These are phyloP conservation scores for Taeniopygia guttata DNA, from an alignment of 2,797 vertebrate genomes.

Conservation along the genomic window DNA sequence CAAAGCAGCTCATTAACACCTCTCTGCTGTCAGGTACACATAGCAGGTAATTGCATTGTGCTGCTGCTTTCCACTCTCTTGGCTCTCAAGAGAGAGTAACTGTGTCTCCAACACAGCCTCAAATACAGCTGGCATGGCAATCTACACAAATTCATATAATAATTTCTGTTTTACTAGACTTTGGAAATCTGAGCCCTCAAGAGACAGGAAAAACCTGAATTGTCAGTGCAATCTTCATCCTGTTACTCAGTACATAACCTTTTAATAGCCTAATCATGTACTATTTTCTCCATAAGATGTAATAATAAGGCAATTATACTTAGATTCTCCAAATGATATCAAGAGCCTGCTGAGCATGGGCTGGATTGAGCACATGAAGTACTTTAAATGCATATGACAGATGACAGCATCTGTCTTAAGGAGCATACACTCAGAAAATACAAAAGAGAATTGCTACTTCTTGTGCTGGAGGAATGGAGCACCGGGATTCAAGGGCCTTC, in stretches of 20 bases:
- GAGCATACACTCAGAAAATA: not conserved
- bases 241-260: not conserved
- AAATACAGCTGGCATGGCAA: not conserved
- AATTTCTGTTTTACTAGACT: conserved; percentile 12
- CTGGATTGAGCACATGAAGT: conserved; percentile 3
- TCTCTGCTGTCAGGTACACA: not conserved
- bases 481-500: not conserved
- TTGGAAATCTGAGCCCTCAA: not conserved
- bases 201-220: conserved; percentile 10
- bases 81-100: not conserved
- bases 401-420: not conserved
- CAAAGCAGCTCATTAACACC: not conserved
- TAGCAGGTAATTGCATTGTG: not conserved
- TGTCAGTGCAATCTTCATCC: not conserved
- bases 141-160: not conserved
- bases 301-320: conserved; percentile 33
- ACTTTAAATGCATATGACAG: not conserved
- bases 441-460: not conserved
- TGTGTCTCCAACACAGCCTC: not conserved
- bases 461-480: not conserved
- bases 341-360: conserved; percentile 13
- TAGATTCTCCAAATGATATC: conserved; percentile 17
- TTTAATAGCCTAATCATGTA: conserved; percentile 37
- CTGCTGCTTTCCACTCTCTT: not conserved
- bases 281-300: conserved; percentile 14